Percentiles rank a stretch among this genome's conserved stretches.
These are phyloP conservation scores for Eristalis intricaria DNA, from an alignment of 2,888 invertebrate genomes.

Conservation along the genomic window DNA sequence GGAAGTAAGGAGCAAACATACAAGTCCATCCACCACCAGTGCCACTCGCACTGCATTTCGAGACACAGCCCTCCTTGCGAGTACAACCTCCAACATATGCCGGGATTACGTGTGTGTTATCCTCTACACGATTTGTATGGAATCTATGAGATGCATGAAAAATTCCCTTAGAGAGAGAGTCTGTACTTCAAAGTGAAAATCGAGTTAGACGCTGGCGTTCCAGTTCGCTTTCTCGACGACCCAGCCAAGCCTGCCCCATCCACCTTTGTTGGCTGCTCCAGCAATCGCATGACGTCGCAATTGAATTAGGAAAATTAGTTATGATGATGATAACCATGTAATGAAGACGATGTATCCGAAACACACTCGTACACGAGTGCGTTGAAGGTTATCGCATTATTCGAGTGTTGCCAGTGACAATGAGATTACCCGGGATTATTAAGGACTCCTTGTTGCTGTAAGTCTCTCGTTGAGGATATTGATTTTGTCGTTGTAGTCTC, in stretches of 20 bases:
- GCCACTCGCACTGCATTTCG: neutral
- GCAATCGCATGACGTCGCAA: constrained; percentile 35
- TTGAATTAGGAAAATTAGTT: constrained; percentile 52
- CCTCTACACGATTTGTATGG: constrained; percentile 28
- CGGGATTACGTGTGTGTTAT: constrained; percentile 35
- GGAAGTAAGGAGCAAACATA: neutral
- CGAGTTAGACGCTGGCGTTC: constrained; percentile 41
- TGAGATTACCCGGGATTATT: constrained; percentile 20
- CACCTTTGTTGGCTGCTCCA: neutral
- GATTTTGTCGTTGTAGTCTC: neutral
- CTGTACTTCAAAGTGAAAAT: constrained; percentile 46
- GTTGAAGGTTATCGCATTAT: constrained; percentile 13
- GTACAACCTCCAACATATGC: constrained; percentile 12
- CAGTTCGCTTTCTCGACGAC: neutral
- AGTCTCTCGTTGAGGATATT: neutral
- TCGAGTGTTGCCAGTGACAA: constrained; percentile 13
- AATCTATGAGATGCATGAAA: constrained; percentile 51
- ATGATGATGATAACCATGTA: constrained; percentile 52
- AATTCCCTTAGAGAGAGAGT: constrained; percentile 33
- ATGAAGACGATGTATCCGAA: constrained; percentile 13
- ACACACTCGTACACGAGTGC: neutral
- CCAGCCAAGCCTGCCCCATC: neutral
- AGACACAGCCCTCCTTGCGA: neutral
- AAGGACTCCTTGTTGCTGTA: neutral
- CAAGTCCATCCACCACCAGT: neutral